Percentiles rank a stretch among this genome's conserved stretches.
These are phyloP conservation scores for Mesocentrotus franciscanus DNA, from an alignment of 53 echinoderm and acorn worm species.

Conservation along the genomic window DNA sequence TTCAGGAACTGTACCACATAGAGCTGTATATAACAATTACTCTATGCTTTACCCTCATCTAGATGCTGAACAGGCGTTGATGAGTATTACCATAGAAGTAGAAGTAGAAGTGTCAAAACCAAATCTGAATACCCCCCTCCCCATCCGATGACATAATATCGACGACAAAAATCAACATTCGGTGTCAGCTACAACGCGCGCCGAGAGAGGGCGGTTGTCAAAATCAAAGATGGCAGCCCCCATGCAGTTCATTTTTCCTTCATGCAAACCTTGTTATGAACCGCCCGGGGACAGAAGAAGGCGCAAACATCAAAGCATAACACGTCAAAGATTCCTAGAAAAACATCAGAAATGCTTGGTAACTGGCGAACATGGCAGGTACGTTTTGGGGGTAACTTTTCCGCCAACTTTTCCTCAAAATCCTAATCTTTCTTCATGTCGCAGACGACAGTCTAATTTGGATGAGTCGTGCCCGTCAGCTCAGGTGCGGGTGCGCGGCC, in stretches of 20 bases:
- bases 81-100: background rate
- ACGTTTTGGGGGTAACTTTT: background rate
- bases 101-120: too few relatives aligned
- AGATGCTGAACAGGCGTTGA: background rate
- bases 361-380: slow-evolving; percentile 70
- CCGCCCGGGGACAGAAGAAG: background rate
- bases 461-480: background rate
- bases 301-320: slow-evolving; percentile 33
- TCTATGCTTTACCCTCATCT: too few relatives aligned
- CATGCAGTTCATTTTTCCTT: slow-evolving; percentile 73
- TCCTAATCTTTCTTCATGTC: background rate
- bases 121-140: too few relatives aligned
- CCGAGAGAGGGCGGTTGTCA: slow-evolving; percentile 15
- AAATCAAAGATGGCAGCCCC: slow-evolving; percentile 71
- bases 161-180: too few relatives aligned
- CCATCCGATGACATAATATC: too few relatives aligned
- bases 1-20: too few relatives aligned
- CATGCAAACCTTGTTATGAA: background rate
- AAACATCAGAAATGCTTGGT: slow-evolving; percentile 67
- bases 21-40: too few relatives aligned
- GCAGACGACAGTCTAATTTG: background rate
- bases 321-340: slow-evolving; percentile 10
- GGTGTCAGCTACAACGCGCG: background rate
- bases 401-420: background rate
- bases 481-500: background rate